phyloP scores from a whole-genome alignment of 2,797 vertebrate species.

The Chloroceryle amazona region DNA sequence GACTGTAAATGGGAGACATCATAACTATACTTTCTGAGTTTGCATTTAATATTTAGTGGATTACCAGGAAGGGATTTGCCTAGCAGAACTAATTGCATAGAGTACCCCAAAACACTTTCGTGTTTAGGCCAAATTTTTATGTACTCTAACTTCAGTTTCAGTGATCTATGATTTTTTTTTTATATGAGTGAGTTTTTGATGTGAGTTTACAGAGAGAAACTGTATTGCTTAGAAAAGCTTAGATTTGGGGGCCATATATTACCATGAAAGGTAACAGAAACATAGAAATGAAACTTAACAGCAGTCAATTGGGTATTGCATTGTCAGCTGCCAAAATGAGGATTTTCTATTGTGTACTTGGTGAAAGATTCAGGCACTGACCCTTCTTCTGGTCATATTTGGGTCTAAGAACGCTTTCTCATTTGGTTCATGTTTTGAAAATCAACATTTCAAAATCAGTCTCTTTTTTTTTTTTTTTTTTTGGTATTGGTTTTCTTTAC shows the following conservation, averaged over 20 bases:
- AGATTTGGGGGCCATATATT: not conserved
- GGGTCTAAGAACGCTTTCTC: not conserved
- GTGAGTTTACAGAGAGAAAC: not conserved
- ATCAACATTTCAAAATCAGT: not conserved
- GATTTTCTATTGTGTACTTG: not conserved
- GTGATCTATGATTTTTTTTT: not conserved
- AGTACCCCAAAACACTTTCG: not conserved
- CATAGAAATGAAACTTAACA: not conserved
- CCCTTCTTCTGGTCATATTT: not conserved
- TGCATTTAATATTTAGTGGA: not conserved
- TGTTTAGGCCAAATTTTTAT: not conserved
- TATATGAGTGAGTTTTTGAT: not conserved
- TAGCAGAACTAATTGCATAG: not conserved
- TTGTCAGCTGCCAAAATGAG: not conserved
- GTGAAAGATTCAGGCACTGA: not conserved
- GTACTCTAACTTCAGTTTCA: not conserved
- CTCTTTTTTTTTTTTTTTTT: not conserved
- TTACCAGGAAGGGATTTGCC: not conserved
- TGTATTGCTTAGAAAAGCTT: not conserved
- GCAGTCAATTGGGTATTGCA: accelerated
- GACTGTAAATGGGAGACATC: not conserved
- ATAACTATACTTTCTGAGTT: not conserved
- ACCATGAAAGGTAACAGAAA: accelerated
- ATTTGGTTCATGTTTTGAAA: not conserved
- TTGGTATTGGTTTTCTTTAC: not conserved